Evolutionary conservation across 2,113 vertebrate genomes (phyloP).

Genomic region (Bufo bufo): DNA sequence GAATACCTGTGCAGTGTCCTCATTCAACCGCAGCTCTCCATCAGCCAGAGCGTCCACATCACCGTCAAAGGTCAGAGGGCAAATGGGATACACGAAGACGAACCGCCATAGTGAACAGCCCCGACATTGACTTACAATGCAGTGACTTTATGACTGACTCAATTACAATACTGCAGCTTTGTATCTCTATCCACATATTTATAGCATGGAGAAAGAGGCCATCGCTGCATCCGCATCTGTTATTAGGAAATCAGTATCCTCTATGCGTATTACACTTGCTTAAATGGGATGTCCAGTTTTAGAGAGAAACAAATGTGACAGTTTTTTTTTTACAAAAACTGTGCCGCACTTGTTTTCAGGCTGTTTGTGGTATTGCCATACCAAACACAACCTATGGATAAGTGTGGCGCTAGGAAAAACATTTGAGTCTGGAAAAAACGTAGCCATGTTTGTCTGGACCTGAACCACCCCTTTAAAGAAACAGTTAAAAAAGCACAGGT

Average conservation of each 20-base stretch:
- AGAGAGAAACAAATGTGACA: neutral
- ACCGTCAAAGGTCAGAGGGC: conserved; percentile 89
- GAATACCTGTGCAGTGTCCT: conserved; percentile 97
- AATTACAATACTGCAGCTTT: neutral
- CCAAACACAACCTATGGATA: neutral
- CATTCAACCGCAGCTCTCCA: conserved; percentile 95
- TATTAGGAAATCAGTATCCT: too few species aligned
- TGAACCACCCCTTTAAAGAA: too few species aligned
- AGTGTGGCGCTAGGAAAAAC: neutral
- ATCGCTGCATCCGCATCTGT: neutral
- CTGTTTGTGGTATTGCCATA: neutral
- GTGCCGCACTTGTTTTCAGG: neutral
- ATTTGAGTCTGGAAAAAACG: too few species aligned
- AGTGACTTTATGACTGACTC: neutral
- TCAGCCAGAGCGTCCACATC: conserved; percentile 94
- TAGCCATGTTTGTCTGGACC: too few species aligned
- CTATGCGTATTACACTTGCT: neutral
- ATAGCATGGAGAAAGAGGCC: neutral
- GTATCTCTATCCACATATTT: neutral
- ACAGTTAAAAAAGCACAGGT: too few species aligned
- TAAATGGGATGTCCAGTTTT: neutral
- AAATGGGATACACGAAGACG: neutral
- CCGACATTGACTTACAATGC: neutral
- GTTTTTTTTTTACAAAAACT: neutral
- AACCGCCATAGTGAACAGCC: neutral